A percentile compares a stretch with the other conserved stretches of the same genome.
These are phyloP conservation scores for Protophormia terraenovae DNA, from an alignment of 2,888 invertebrate genomes.

Conservation along the genomic window DNA sequence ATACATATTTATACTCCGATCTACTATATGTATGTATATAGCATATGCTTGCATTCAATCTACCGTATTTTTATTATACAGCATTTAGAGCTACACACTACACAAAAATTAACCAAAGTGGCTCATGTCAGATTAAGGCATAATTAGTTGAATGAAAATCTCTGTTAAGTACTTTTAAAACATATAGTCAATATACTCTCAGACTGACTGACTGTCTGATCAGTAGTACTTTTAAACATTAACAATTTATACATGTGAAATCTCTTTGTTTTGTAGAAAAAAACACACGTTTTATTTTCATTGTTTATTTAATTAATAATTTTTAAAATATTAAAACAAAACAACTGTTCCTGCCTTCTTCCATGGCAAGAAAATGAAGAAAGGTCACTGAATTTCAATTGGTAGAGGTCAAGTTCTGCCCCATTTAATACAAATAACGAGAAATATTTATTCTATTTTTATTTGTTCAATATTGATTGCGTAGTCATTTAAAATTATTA, in stretches of 20 bases:
- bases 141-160: conserved; percentile 69
- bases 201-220: conserved; percentile 37
- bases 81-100: conserved; percentile 15
- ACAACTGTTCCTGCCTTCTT: conserved; percentile 47
- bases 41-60: conserved; percentile 38
- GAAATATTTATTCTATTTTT: conserved; percentile 24
- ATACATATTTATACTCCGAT: conserved; percentile 23
- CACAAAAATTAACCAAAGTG: conserved; percentile 69
- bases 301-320: conserved; percentile 49
- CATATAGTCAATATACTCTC: conserved; percentile 49
- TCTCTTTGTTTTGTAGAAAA: not conserved
- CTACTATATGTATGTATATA: conserved; percentile 15
- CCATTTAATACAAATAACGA: conserved; percentile 65
- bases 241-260: not conserved
- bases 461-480: conserved; percentile 20
- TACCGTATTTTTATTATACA: not conserved
- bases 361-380: not conserved
- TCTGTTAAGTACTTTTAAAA: conserved; percentile 68
- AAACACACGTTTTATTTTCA: conserved; percentile 42
- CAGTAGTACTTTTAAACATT: conserved; percentile 22
- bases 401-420: conserved; percentile 75
- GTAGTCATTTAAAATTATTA: not conserved
- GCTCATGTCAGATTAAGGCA: conserved; percentile 72
- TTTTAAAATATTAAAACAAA: conserved; percentile 54
- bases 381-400: conserved; percentile 73